These are phyloP conservation scores for Corella eumyota DNA, from an alignment of 23 tunicate genomes.

Conservation along the genomic window DNA sequence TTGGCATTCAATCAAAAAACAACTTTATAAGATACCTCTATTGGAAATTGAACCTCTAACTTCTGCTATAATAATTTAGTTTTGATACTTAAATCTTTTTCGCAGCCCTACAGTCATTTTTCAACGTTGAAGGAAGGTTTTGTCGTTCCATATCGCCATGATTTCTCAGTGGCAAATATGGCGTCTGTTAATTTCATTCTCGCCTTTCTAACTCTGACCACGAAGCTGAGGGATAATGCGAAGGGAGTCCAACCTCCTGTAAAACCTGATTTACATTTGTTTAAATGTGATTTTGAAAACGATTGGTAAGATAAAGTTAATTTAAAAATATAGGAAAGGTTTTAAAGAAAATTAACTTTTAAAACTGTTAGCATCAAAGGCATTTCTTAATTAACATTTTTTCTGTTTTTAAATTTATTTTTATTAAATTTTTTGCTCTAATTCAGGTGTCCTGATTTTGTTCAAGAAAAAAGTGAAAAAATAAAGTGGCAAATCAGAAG, in stretches of 20 bases:
- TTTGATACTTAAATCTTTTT: background rate
- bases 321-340: no score
- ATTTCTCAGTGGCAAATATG: background rate
- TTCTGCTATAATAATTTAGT: no score
- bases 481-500: background rate
- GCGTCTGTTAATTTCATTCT: conserved; percentile 2
- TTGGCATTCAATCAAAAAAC: no score
- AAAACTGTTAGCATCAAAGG: no score
- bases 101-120: background rate
- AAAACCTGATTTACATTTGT: background rate
- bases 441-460: conserved; percentile 1
- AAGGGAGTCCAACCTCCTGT: background rate
- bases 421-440: no score
- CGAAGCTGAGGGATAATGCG: background rate
- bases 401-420: no score
- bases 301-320: background rate
- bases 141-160: background rate
- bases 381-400: no score
- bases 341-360: no score
- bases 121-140: background rate
- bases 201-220: background rate
- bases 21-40: no score
- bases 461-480: conserved; percentile 1
- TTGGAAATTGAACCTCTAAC: no score
- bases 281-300: conserved; percentile 2